Conservation (phyloP, 2,797 vertebrate genomes). For the Mycteria americana region DNA sequence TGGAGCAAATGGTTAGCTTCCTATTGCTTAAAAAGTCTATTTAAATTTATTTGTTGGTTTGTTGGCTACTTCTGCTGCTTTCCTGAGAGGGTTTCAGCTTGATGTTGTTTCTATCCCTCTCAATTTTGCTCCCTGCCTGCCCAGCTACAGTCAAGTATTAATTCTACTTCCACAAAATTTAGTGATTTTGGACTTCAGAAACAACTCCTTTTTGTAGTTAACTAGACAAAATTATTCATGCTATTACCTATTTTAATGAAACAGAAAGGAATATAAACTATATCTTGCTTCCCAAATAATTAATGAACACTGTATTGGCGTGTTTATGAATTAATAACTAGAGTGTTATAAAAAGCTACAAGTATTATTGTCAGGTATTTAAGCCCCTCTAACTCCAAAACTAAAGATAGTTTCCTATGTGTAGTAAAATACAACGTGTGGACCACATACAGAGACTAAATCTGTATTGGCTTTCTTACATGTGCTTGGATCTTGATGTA, state of each 20-base stretch:
- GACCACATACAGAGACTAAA: not conserved
- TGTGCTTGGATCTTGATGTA: not conserved
- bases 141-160: not conserved
- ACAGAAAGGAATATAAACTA: not conserved
- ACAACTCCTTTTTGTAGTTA: not conserved
- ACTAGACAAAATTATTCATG: not conserved
- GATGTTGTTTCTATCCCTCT: not conserved
- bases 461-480: not conserved
- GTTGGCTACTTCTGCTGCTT: not conserved
- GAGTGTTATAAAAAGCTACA: not conserved
- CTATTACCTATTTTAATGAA: not conserved
- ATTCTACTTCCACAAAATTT: not conserved
- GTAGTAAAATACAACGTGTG: not conserved
- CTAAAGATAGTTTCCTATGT: not conserved
- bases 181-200: not conserved
- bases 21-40: not conserved
- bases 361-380: not conserved
- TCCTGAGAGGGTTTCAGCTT: not conserved
- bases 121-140: not conserved
- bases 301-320: rapidly evolving
- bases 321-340: not conserved
- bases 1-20: not conserved
- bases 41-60: not conserved
- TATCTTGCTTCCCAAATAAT: not conserved
- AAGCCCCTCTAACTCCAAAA: not conserved